Conservation (phyloP, 2,797 vertebrate species). For the Parambassis ranga region DNA sequence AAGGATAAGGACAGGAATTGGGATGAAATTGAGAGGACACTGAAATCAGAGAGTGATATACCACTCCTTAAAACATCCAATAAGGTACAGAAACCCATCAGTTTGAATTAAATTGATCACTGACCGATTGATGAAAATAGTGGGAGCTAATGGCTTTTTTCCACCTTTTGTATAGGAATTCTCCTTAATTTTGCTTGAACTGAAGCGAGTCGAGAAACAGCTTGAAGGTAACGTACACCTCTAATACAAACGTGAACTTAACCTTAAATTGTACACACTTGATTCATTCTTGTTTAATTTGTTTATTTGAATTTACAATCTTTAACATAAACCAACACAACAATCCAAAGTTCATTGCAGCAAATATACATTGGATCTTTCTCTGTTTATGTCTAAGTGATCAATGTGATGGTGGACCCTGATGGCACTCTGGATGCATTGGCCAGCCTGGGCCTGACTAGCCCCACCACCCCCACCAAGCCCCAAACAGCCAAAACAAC, state of each 20-base stretch:
- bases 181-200: slow-evolving; percentile 93
- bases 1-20: slow-evolving; percentile 98
- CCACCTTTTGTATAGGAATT: slow-evolving; percentile 84
- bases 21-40: slow-evolving; percentile 96
- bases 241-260: neutral
- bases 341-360: neutral
- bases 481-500: slow-evolving; percentile 48
- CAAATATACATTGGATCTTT: neutral
- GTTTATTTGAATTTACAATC: neutral
- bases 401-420: slow-evolving; percentile 98
- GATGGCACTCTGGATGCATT: slow-evolving; percentile 94
- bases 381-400: slow-evolving; percentile 76
- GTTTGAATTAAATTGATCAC: neutral
- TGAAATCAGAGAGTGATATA: slow-evolving; percentile 90
- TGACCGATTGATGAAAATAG: too few relatives aligned
- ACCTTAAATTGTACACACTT: neutral
- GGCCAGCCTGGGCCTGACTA: slow-evolving; percentile 86
- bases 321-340: neutral
- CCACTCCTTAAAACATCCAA: slow-evolving; percentile 96
- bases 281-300: neutral
- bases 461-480: slow-evolving; percentile 81
- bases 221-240: slow-evolving; percentile 86
- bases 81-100: slow-evolving; percentile 81
- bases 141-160: neutral
- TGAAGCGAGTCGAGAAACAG: slow-evolving; percentile 96